Conservation (phyloP, 2,888 invertebrate genomes). For the Chironomus tentans region DNA sequence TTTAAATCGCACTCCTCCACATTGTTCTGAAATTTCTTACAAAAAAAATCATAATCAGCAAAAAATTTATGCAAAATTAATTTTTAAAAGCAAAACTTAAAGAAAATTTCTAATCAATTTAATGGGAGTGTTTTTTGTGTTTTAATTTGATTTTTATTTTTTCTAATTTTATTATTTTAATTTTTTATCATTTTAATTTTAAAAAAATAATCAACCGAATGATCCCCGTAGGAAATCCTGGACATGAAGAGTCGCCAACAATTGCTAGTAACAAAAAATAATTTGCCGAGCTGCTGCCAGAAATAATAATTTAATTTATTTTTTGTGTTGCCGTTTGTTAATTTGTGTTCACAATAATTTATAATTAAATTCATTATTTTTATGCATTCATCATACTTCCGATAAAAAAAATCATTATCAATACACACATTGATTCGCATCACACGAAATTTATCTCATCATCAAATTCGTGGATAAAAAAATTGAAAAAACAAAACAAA, state of each 20-base stretch:
- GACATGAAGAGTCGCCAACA: neutral
- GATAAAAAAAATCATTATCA: neutral
- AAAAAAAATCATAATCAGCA: too few relatives aligned
- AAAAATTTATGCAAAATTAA: too few relatives aligned
- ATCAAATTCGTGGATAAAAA: neutral
- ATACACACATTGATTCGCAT: neutral
- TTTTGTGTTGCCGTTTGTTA: too few relatives aligned
- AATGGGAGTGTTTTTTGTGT: too few relatives aligned
- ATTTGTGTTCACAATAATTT: conserved; percentile 7
- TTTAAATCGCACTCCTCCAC: too few relatives aligned
- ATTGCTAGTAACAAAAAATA: conserved; percentile 15
- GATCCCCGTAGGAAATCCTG: conserved; percentile 8
- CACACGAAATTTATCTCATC: neutral
- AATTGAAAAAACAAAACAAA: conserved; percentile 10
- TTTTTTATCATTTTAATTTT: too few relatives aligned
- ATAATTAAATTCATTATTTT: conserved; percentile 4
- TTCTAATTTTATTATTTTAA: too few relatives aligned
- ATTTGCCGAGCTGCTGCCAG: neutral
- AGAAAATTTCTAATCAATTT: too few relatives aligned
- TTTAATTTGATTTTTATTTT: too few relatives aligned
- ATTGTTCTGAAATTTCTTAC: too few relatives aligned
- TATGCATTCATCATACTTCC: neutral
- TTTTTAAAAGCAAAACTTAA: too few relatives aligned
- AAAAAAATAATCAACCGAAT: too few relatives aligned
- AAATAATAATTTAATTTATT: neutral